Evolutionary conservation across 53 echinoderm and acorn worm species (phyloP), one percentile per base, ranked within the genome.

Genomic region (Henricia sp.): DNA sequence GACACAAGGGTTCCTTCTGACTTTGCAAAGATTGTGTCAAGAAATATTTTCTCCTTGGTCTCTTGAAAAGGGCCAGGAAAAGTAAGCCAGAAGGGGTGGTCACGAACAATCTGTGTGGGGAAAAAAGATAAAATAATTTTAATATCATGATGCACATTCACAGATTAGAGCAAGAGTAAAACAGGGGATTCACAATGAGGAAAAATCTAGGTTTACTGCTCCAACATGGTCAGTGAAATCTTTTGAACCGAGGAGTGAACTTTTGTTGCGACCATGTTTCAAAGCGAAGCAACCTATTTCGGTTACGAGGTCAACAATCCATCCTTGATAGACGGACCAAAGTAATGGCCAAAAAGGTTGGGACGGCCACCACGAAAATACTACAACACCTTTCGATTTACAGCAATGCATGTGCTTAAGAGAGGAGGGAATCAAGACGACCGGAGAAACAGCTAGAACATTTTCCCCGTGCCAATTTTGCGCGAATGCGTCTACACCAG

Each of bases 391-490:
- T 4, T 34, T 67, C 8, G 37, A 19, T 38, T 38, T 20, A 13
- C 38, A 67, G 6, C 35, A n/a, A 38, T 35, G 39, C 37, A 67
- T 67, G 37, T 67, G 67, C 20, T 38, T 67, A n/a, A 67, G 39
- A 0, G 39, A 36, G 21, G 37, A 2, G 2, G 67, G 67, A 39
- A 67, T 67, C 17, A 39, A 23, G 26, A 38, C 67, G 17, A 67
- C 67, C 0, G 67, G 67, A 19, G 67, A 39, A 36, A 67, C 40
- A 17, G 38, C 1, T 3, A 67, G 10, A 17, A 23, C 37, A 16
- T 67, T 67, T 17, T 67, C 65, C 21, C 40, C 67, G 36, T 17
- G 11, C 39, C 67, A 38, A 3, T 53, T 53, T 21, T 53, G 53
- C 16, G 53, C 53, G 17, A 53, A 53, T 19, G 6, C 53, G 19